phyloP scores from a whole-genome alignment of 1,140 invertebrate genomes.

The Drosophila dunni region DNA sequence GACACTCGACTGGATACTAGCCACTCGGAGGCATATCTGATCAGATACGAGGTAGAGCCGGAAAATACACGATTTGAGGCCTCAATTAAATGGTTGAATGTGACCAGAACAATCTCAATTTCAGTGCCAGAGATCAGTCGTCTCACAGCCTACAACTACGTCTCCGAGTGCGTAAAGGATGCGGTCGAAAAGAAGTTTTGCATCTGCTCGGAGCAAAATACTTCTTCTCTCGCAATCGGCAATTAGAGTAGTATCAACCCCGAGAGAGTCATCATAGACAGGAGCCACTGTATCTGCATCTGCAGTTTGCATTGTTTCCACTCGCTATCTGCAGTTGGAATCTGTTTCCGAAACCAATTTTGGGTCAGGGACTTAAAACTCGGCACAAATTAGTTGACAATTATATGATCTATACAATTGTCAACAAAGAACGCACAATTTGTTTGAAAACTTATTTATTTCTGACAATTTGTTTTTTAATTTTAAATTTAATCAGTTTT shows the following conservation, averaged over 20 bases:
- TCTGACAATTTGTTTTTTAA: too few relatives aligned
- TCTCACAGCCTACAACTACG: conserved; percentile 86
- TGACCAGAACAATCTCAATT: conserved; percentile 49
- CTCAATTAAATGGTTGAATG: conserved; percentile 84
- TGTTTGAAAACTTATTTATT: not conserved
- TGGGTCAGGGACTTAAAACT: conserved; percentile 14
- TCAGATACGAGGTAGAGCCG: conserved; percentile 48
- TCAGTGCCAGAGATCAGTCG: conserved; percentile 86
- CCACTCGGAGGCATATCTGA: not conserved
- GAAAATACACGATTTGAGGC: conserved; percentile 86
- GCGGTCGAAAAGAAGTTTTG: conserved; percentile 86
- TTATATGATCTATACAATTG: conserved; percentile 55
- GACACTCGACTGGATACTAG: not conserved
- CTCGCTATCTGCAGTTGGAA: conserved; percentile 41
- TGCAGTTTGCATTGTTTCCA: conserved; percentile 46
- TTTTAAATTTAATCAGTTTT: too few relatives aligned
- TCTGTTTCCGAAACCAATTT: conserved; percentile 55
- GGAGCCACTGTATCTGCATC: conserved; percentile 28
- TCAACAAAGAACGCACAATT: not conserved
- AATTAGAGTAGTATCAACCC: conserved; percentile 29
- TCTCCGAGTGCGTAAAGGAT: conserved; percentile 85
- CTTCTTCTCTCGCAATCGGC: not conserved
- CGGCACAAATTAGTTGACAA: conserved; percentile 71
- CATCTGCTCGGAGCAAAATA: conserved; percentile 72
- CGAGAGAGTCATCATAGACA: conserved; percentile 19